These are phyloP conservation scores for Lasioglossum morio DNA, from an alignment of 2,888 invertebrate species.

Conservation along the genomic window DNA sequence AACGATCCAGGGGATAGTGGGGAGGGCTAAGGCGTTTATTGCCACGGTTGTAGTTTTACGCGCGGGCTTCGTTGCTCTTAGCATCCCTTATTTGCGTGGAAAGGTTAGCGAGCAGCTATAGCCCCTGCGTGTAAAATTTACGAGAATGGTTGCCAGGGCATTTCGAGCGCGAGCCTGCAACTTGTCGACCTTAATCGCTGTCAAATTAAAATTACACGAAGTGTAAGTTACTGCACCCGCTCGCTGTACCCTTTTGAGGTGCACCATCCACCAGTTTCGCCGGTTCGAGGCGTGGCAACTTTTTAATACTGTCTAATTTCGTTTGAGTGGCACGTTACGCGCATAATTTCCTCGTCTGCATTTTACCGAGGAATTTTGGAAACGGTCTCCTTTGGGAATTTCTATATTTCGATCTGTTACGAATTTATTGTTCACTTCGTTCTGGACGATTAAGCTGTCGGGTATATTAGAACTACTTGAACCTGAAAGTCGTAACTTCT, in stretches of 20 bases:
- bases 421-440: neutral
- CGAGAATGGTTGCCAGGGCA: slow-evolving; percentile 9
- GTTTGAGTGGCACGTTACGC: neutral
- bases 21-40: slow-evolving; percentile 41
- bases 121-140: slow-evolving; percentile 29
- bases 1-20: neutral
- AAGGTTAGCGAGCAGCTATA: slow-evolving; percentile 7
- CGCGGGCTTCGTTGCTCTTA: slow-evolving; percentile 26
- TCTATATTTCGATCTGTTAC: neutral
- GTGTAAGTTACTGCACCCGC: neutral
- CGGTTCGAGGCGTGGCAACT: neutral
- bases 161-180: neutral
- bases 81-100: slow-evolving; percentile 36
- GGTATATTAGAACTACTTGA: neutral
- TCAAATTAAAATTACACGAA: slow-evolving; percentile 35
- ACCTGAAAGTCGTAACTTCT: too few species aligned
- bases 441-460: neutral
- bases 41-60: slow-evolving; percentile 43
- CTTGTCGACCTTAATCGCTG: slow-evolving; percentile 38
- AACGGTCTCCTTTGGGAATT: neutral
- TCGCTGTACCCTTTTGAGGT: neutral
- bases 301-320: neutral
- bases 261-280: neutral
- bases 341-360: neutral
- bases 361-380: neutral